A percentile compares a stretch with the other conserved stretches of the same genome.
Evolutionary conservation across 1,140 invertebrate species (phyloP).

Genomic region (Drosophila jambulina): DNA sequence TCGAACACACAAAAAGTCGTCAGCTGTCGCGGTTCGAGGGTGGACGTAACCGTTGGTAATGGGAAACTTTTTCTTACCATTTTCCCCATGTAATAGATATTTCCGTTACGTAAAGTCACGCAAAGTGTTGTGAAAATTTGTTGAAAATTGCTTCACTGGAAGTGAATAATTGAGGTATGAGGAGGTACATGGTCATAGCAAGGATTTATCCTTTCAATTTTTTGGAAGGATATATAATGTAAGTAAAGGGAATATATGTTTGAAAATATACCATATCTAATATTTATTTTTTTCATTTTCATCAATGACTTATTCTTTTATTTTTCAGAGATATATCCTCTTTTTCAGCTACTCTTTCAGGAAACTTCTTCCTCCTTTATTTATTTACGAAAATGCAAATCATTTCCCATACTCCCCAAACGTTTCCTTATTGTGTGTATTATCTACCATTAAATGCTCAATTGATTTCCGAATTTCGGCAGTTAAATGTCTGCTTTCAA

Average conservation of each 20-base stretch:
- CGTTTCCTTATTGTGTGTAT: slow-evolving; percentile 28
- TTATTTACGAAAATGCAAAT: slow-evolving; percentile 47
- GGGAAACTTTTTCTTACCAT: slow-evolving; percentile 28
- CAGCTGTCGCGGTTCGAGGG: slow-evolving; percentile 58
- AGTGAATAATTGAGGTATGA: slow-evolving; percentile 33
- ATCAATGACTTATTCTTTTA: slow-evolving; percentile 33
- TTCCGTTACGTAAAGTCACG: slow-evolving; percentile 49
- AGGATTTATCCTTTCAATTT: slow-evolving; percentile 1
- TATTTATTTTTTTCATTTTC: slow-evolving; percentile 18
- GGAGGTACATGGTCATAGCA: background rate
- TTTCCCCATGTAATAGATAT: slow-evolving; percentile 16
- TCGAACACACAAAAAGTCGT: slow-evolving; percentile 50
- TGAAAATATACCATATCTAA: background rate
- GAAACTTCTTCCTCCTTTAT: slow-evolving; percentile 23
- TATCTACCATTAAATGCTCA: slow-evolving; percentile 56
- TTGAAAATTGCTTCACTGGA: slow-evolving; percentile 34
- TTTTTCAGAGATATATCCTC: background rate
- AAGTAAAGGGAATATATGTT: background rate
- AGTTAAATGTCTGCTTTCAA: slow-evolving; percentile 44
- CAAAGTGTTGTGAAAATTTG: slow-evolving; percentile 51
- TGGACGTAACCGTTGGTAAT: slow-evolving; percentile 52
- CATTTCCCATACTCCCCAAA: slow-evolving; percentile 35
- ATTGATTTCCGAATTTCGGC: slow-evolving; percentile 47
- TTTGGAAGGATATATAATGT: background rate
- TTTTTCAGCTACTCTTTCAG: slow-evolving; percentile 2